Percentiles rank a stretch among this genome's conserved stretches.
These are phyloP conservation scores for Nilaparvata lugens DNA, from an alignment of 1,140 invertebrate genomes.

Conservation along the genomic window DNA sequence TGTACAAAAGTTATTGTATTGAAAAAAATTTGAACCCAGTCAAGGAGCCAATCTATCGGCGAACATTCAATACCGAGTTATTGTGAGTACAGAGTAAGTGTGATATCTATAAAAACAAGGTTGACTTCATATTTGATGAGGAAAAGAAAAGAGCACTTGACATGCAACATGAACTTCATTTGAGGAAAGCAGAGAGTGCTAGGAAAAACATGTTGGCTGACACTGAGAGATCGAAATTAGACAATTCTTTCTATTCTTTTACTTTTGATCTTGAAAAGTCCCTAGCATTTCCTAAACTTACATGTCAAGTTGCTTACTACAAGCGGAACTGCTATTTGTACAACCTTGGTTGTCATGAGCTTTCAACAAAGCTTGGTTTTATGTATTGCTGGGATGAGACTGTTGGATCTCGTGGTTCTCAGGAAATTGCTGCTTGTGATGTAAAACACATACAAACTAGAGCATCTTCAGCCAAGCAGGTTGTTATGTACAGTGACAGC, in stretches of 20 bases:
- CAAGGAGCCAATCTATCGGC: no score
- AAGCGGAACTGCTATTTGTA: neutral
- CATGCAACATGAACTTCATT: no score
- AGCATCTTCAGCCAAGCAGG: neutral
- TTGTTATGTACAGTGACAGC: neutral
- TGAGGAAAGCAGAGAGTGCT: no score
- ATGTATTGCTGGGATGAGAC: neutral
- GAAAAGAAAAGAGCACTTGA: no score
- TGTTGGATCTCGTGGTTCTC: neutral
- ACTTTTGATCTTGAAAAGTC: neutral
- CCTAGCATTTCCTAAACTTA: neutral
- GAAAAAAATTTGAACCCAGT: no score
- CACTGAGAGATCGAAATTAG: no score
- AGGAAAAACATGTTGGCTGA: no score
- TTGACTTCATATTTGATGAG: no score
- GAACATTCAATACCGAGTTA: no score
- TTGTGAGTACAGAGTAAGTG: no score
- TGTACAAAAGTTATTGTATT: constrained; percentile 33
- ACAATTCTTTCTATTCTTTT: neutral
- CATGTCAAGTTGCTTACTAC: neutral
- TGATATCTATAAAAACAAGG: no score
- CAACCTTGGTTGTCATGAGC: neutral
- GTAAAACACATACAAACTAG: neutral
- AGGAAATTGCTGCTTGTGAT: neutral
- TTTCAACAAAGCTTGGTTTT: neutral